These are phyloP conservation scores for Macrobrachium nipponense DNA, from an alignment of 1,140 invertebrate species.

Conservation along the genomic window DNA sequence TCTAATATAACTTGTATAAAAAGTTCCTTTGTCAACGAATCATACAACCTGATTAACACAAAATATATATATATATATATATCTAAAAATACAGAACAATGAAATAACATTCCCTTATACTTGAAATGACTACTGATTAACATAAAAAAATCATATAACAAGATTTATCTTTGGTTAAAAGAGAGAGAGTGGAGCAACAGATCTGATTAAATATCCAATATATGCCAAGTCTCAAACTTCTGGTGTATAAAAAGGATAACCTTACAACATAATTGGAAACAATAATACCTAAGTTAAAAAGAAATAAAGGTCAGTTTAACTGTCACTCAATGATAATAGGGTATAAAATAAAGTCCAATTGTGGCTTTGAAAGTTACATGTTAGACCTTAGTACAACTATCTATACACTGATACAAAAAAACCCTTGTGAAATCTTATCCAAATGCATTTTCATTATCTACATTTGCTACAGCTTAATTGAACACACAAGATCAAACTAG, in stretches of 20 bases:
- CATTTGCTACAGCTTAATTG: constrained; percentile 26
- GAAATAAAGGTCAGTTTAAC: constrained; percentile 22
- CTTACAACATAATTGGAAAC: constrained; percentile 28
- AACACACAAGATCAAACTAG: constrained; percentile 37
- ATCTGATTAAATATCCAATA: neutral
- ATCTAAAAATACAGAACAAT: no score
- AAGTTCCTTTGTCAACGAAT: no score
- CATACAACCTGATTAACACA: no score
- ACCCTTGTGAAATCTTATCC: constrained; percentile 42
- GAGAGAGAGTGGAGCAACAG: no score
- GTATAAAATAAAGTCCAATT: constrained; percentile 13
- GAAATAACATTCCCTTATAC: no score
- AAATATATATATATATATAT: no score
- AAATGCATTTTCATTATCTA: constrained; percentile 24
- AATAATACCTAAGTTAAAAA: constrained; percentile 19
- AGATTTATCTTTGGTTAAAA: no score
- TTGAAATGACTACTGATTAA: no score
- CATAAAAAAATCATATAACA: no score
- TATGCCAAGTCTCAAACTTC: constrained; percentile 1
- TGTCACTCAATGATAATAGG: constrained; percentile 26
- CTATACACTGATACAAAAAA: constrained; percentile 36
- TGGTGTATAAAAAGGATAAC: neutral
- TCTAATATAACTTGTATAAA: no score
- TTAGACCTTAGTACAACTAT: constrained; percentile 36
- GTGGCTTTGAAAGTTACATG: constrained; percentile 24